These are phyloP conservation scores for Leptogaster cylindrica DNA, from an alignment of 2,888 invertebrate genomes.

Conservation along the genomic window DNA sequence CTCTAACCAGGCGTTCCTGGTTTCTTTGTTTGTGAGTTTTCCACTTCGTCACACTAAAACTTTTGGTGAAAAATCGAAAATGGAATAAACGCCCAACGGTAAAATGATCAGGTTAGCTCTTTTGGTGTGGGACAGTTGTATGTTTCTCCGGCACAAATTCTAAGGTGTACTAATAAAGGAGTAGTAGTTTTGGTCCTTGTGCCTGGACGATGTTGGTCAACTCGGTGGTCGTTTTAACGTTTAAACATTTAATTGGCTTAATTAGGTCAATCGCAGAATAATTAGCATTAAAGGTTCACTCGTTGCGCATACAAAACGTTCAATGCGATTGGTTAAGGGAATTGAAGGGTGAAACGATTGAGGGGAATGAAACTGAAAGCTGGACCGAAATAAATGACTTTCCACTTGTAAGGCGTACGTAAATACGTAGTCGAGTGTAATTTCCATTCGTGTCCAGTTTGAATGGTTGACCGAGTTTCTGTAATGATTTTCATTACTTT, in stretches of 20 bases:
- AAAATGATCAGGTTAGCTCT: neutral
- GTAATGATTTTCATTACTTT: constrained; percentile 34
- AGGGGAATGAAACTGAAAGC: neutral
- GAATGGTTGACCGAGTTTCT: constrained; percentile 34
- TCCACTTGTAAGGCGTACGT: constrained; percentile 21
- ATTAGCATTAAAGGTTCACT: constrained; percentile 31
- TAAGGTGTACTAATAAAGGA: too few relatives aligned
- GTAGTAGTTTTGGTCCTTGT: too few relatives aligned
- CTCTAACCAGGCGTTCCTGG: neutral
- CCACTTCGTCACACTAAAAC: constrained; percentile 21
- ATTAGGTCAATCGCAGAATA: constrained; percentile 29
- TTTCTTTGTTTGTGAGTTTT: constrained; percentile 1
- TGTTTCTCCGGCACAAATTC: too few relatives aligned
- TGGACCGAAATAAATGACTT: constrained; percentile 33
- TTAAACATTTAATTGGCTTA: constrained; percentile 19
- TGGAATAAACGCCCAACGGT: neutral
- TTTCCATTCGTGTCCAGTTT: constrained; percentile 11
- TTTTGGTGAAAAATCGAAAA: neutral
- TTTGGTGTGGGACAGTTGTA: neutral
- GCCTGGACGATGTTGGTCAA: too few relatives aligned
- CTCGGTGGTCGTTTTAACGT: neutral
- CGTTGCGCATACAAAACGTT: neutral
- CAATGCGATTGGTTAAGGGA: neutral
- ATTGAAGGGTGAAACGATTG: too few relatives aligned
- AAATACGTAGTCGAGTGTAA: constrained; percentile 1